phyloP scores from a whole-genome alignment of 2,888 invertebrate genomes.

The Lobophora halterata region DNA sequence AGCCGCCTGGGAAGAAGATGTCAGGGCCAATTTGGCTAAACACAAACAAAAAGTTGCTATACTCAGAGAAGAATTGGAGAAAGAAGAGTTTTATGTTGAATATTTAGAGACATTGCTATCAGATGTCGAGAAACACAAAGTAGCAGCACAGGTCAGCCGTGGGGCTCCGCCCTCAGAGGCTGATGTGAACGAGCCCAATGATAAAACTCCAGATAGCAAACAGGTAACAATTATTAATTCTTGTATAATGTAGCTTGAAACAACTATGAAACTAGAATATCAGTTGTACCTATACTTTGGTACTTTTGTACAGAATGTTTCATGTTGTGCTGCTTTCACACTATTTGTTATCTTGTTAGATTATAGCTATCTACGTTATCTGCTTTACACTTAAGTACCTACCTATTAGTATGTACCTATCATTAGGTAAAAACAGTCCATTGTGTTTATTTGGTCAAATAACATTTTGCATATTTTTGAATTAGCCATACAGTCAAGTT shows the following conservation, averaged over 20 bases:
- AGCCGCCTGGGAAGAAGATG: slow-evolving; percentile 96
- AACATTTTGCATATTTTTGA: neutral
- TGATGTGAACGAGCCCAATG: slow-evolving; percentile 67
- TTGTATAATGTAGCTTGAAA: too few species aligned
- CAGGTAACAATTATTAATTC: slow-evolving; percentile 54
- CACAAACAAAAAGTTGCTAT: slow-evolving; percentile 93
- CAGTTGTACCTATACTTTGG: neutral
- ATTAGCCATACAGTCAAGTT: neutral
- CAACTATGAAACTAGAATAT: too few species aligned
- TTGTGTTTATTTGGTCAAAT: neutral
- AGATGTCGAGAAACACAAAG: slow-evolving; percentile 92
- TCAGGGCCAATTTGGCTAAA: slow-evolving; percentile 92
- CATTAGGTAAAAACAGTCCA: slow-evolving; percentile 7
- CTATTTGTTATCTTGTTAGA: slow-evolving; percentile 32
- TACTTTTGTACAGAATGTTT: slow-evolving; percentile 13
- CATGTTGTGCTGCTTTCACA: slow-evolving; percentile 17
- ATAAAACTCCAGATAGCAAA: slow-evolving; percentile 72
- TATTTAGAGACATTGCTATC: slow-evolving; percentile 91
- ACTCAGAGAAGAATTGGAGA: slow-evolving; percentile 91
- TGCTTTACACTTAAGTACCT: too few species aligned
- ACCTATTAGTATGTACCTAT: slow-evolving; percentile 22
- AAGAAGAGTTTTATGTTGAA: slow-evolving; percentile 94
- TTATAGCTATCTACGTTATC: slow-evolving; percentile 26
- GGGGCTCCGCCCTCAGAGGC: slow-evolving; percentile 74
- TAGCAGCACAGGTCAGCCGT: slow-evolving; percentile 70